Evolutionary conservation across 2,888 invertebrate genomes (phyloP), one percentile per base, ranked within the genome.

Genomic region (Ennomos erosarius): DNA sequence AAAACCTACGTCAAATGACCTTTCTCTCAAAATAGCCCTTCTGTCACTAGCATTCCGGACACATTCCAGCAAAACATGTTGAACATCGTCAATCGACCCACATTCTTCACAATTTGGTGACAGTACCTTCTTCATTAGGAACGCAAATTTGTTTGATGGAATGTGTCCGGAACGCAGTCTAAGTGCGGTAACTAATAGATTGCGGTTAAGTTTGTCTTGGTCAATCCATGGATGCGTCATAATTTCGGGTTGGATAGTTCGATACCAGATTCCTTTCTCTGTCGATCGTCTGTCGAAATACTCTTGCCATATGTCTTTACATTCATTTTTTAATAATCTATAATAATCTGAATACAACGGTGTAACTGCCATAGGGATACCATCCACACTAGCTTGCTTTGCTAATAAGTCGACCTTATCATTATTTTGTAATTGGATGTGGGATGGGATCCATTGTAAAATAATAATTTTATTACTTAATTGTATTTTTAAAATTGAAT

Each of bases 231-330:
- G 38, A 26, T 8, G n/a, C 0, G 37, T 26, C n/a, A 38, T 37
- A n/a, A 9, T 37, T 37, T 11, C 9, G 26, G 37, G 38, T 13
- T 38, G 47, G 5, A 47, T 47, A 8, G 47, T 36, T 9, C 16
- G 37, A n/a, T 47, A 47, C 47, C 47, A 47, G 1, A 47, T 47
- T 0, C 47, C 47, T 16, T 47, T 47, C 1, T 36, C 8, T 1
- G 5, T 8, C 10, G 47, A 13, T 8, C 47, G 36, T 11, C 37
- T 37, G n/a, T 47, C 47, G n/a, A 47, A 47, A 47, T 47, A 47
- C 6, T 47, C 37, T 0, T 37, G 47, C 47, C 47, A 47, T 8
- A 3, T 33, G 0, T 9, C 6, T 33, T 34, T 33, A 10, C 44
- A 44, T 2, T 6, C 11, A 0, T 8, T 8, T 11, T 44, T 44